phyloP scores from a whole-genome alignment of 2,797 vertebrate species.

The Megalops cyprinoides region DNA sequence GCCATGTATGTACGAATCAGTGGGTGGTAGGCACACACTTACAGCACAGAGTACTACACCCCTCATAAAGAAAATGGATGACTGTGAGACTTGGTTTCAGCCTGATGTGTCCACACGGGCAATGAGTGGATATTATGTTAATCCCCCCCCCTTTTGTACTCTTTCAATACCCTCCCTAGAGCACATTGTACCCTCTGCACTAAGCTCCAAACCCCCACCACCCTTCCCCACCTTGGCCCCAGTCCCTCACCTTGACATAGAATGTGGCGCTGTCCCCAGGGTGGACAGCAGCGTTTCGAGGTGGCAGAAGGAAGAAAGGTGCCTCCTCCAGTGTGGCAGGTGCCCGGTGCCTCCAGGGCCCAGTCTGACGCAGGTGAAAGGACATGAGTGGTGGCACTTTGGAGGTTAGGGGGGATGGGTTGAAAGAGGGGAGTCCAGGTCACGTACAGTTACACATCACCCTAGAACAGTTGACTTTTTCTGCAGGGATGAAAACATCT shows the following conservation, averaged over 20 bases:
- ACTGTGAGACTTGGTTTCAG: background rate
- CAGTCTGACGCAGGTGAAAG: background rate
- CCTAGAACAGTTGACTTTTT: background rate
- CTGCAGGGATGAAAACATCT: too few species aligned
- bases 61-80: background rate
- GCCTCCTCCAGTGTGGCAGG: background rate
- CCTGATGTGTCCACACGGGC: too few species aligned
- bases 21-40: background rate
- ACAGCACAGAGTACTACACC: background rate
- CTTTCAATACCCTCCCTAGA: too few species aligned
- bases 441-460: background rate
- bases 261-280: background rate
- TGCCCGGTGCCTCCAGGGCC: background rate
- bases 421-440: background rate
- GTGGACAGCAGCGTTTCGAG: background rate
- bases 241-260: background rate
- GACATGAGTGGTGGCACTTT: background rate
- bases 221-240: too few species aligned
- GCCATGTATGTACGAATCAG: background rate
- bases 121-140: too few species aligned
- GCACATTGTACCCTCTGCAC: too few species aligned
- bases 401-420: background rate
- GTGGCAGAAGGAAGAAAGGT: slow-evolving; percentile 2
- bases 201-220: background rate
- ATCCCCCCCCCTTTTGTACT: too few species aligned